Conservation (phyloP, 2,797 vertebrate genomes). For the Typhlichthys eigenmanni region DNA sequence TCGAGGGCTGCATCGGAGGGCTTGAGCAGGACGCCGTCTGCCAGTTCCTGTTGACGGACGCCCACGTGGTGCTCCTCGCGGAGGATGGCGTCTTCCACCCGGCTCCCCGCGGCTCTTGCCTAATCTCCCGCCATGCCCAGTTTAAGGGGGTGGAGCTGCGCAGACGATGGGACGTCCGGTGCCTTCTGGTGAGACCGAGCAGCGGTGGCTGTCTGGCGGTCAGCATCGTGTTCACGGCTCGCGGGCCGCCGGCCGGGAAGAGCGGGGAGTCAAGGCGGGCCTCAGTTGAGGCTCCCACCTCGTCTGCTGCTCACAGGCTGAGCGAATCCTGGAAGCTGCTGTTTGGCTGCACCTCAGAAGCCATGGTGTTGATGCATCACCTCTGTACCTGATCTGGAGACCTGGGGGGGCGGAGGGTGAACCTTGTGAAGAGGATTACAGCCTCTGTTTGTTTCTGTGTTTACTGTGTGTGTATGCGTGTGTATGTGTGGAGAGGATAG, state of each 20-base stretch:
- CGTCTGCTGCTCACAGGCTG: not conserved
- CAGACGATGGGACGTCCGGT: conserved; percentile 64
- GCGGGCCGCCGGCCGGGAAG: not conserved
- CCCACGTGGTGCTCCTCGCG: conserved; percentile 74
- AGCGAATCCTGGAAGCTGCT: conserved; percentile 56
- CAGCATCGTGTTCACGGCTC: conserved; percentile 73
- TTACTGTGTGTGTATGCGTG: too few species aligned
- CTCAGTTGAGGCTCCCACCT: not conserved
- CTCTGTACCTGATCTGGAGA: conserved; percentile 38
- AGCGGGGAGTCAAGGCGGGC: not conserved
- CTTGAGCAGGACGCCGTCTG: conserved; percentile 19
- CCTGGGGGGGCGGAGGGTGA: not conserved
- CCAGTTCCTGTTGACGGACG: conserved; percentile 77
- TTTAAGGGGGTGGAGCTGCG: conserved; percentile 65
- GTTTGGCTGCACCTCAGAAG: conserved; percentile 60
- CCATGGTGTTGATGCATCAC: conserved; percentile 47
- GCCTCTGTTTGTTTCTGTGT: too few species aligned
- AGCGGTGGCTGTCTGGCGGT: conserved; percentile 62
- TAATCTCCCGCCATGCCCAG: conserved; percentile 42
- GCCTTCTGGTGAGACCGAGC: conserved; percentile 65
- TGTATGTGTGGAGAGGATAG: too few species aligned
- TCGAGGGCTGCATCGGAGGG: conserved; percentile 17
- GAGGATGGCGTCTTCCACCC: conserved; percentile 70
- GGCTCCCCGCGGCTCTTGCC: conserved; percentile 12
- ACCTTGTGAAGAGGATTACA: too few species aligned